Conservation (phyloP, 2,888 invertebrate genomes). For the Nebria salina region DNA sequence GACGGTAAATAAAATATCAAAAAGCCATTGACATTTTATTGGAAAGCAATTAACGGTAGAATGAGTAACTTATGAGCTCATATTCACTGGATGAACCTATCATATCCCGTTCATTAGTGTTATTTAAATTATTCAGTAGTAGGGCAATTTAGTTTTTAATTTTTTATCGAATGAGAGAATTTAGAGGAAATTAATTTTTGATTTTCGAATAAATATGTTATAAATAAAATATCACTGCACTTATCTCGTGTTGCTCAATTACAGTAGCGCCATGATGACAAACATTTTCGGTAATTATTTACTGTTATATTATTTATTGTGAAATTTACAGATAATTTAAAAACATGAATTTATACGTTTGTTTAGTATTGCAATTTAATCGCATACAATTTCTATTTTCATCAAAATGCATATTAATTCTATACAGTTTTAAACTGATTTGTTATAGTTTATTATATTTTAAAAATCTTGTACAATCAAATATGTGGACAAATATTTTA, state of each 20-base stretch:
- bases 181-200: slow-evolving; percentile 38
- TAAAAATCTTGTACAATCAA: no score
- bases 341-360: not conserved
- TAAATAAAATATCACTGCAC: slow-evolving; percentile 17
- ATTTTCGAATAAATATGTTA: not conserved
- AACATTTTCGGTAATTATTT: not conserved
- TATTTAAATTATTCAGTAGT: slow-evolving; percentile 40
- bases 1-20: not conserved
- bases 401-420: not conserved
- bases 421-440: no score
- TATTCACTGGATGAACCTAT: slow-evolving; percentile 22
- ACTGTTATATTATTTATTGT: not conserved
- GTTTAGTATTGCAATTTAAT: not conserved
- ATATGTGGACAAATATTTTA: no score
- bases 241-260: slow-evolving; percentile 4
- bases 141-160: slow-evolving; percentile 39
- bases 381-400: not conserved
- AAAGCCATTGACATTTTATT: not conserved
- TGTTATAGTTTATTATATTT: no score
- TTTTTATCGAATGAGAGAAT: slow-evolving; percentile 34
- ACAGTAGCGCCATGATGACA: not conserved
- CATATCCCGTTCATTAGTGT: slow-evolving; percentile 42
- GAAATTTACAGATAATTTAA: not conserved
- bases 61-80: not conserved
- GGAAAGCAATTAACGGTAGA: not conserved